Base-by-base conservation (phyloP, 2,113 vertebrate species). In the Ahaetulla prasina region DNA sequence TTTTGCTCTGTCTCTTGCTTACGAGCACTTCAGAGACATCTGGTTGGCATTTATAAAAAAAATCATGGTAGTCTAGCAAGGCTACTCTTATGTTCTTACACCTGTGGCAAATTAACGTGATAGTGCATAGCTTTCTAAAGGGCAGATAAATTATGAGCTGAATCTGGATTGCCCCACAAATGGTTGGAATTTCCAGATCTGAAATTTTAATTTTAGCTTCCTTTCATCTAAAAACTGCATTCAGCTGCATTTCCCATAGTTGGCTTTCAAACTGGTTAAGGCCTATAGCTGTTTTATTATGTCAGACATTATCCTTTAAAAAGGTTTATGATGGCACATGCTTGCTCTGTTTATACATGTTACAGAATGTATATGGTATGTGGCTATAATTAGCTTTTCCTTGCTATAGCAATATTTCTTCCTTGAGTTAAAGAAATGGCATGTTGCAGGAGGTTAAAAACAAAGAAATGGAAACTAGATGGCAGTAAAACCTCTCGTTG, bases 391-490 rank as follows among this genome's bases (percentile, higher is more conserved):
- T 2, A 91, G 90, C 63, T 7, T 22, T 10, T 85, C 74, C 35
- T 1, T 3, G 4, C 22, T 91, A 84, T 45, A 49, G 10, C 1
- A 1, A 18, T 35, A 8, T 52, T 16, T 0, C 6, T 50, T 93
- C 91, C 90, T 87, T 47, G 27, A 57, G 27, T 1, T 27, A 0
- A 0, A 45, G 57, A 89, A 89, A 88, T 10, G 6, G 6, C 60
- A 14, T 39, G 4, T 4, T 88, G 47, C 80, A 57, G 80, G 7
- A 86, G 6, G 30, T 91, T 92, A 18, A 91, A 74, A 68, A 89
- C 87, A 85, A 92, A 90, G 90, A 93, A 93, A 91, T 95, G 97
- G 92, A 97, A 97, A 97, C 97, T 97, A 97, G 96, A 90, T 97
- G 97, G 96, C 96, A 96, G 96, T 95, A 22, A 95, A 88, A 5